phyloP scores from a whole-genome alignment of 2,888 invertebrate species.

The Drosophila mettleri region DNA sequence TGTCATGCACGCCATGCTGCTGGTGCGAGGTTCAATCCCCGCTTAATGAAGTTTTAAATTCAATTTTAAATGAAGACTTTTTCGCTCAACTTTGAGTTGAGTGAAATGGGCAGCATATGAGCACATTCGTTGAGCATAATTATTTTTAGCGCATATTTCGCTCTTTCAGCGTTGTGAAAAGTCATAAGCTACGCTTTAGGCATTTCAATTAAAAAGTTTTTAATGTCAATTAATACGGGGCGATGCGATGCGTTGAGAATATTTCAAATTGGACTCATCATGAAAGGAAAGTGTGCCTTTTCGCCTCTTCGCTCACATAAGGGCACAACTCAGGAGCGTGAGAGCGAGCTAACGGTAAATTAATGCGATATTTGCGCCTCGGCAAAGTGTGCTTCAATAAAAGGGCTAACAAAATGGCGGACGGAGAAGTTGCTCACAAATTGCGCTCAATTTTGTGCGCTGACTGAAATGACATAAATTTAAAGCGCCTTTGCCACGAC shows the following conservation, averaged over 20 bases:
- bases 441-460: constrained; percentile 10
- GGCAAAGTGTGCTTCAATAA: constrained; percentile 30
- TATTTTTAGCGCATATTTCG: constrained; percentile 17
- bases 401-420: constrained; percentile 42
- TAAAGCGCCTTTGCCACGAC: constrained; percentile 35
- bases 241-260: constrained; percentile 14
- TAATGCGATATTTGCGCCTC: constrained; percentile 53
- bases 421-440: not conserved
- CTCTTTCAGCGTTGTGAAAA: not conserved
- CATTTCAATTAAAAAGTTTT: constrained; percentile 62
- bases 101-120: not conserved
- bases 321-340: constrained; percentile 7
- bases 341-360: constrained; percentile 33
- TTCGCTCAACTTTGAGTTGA: not conserved
- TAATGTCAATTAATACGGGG: constrained; percentile 44
- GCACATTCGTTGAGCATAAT: not conserved
- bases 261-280: constrained; percentile 28
- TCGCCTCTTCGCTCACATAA: constrained; percentile 19
- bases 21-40: constrained; percentile 3
- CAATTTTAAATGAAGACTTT: not conserved
- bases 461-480: constrained; percentile 66
- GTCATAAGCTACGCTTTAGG: constrained; percentile 19
- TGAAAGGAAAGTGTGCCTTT: constrained; percentile 14
- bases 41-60: not conserved
- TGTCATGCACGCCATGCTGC: not conserved